Conservation (phyloP, 23 tunicate species). For the Ciona savignyi region DNA sequence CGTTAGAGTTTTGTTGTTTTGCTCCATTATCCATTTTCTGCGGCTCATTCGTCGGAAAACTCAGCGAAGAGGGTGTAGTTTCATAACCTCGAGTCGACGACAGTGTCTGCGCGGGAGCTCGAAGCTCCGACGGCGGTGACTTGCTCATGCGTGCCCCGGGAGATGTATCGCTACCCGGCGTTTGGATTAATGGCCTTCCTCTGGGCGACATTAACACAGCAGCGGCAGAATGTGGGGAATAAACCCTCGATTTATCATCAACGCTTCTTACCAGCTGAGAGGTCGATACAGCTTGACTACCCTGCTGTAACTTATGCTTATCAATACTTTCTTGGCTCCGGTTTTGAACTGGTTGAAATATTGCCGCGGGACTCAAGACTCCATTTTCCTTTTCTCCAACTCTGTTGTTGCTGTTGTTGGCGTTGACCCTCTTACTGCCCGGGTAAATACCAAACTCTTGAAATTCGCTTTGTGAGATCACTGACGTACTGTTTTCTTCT, state of each 20-base stretch:
- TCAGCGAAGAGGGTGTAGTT: not conserved
- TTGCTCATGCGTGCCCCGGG: conserved; percentile 7
- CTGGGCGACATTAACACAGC: conserved; percentile 2
- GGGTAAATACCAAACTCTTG: not conserved
- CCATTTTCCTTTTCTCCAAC: not conserved
- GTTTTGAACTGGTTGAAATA: not conserved
- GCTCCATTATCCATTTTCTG: not conserved
- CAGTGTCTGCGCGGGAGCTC: conserved; percentile 6
- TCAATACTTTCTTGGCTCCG: not conserved
- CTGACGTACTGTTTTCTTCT: not conserved
- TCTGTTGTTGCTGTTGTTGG: not conserved
- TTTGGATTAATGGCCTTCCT: not conserved
- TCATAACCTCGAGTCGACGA: not conserved
- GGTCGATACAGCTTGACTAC: not conserved
- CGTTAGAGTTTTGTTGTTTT: not conserved
- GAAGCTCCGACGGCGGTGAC: conserved; percentile 21
- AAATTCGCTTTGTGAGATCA: not conserved
- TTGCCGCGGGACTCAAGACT: not conserved
- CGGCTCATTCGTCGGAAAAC: not conserved
- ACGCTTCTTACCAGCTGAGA: not conserved
- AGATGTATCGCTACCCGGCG: not conserved
- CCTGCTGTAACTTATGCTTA: not conserved
- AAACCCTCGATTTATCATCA: not conserved
- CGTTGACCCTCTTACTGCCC: not conserved
- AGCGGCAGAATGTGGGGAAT: not conserved